Conservation (phyloP, 2,113 vertebrate species). For the Tenebrosternarchus preto region DNA sequence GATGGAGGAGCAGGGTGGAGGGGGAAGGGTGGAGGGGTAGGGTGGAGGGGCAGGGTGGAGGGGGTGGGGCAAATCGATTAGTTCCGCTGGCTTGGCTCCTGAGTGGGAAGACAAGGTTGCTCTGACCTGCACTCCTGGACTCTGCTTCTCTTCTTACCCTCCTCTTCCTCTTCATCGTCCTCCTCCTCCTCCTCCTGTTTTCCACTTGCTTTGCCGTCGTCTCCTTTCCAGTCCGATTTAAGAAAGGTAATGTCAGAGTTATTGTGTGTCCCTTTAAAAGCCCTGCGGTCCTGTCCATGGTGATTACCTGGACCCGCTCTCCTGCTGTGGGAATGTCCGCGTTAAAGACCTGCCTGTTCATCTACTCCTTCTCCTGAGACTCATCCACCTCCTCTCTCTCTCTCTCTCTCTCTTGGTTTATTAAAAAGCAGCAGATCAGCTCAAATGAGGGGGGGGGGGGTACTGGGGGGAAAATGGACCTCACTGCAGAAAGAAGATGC, state of each 20-base stretch:
- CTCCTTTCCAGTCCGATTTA: background rate
- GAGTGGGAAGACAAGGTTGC: constrained; percentile 59
- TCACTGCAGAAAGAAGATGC: no score
- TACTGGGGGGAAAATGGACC: no score
- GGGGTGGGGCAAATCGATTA: constrained; percentile 62
- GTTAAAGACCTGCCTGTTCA: no score
- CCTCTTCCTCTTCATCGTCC: constrained; percentile 2
- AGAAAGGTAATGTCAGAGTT: no score
- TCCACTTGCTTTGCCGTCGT: background rate
- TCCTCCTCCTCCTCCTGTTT: constrained; percentile 16
- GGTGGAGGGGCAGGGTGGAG: constrained; percentile 44
- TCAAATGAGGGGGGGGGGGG: background rate
- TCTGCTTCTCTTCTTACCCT: constrained; percentile 23
- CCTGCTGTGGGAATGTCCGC: no score
- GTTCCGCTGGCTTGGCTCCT: constrained; percentile 31
- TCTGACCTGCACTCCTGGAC: constrained; percentile 55
- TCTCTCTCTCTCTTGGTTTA: background rate
- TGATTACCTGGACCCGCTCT: no score
- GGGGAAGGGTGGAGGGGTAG: constrained; percentile 42
- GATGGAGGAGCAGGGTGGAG: constrained; percentile 33
- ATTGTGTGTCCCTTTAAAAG: no score
- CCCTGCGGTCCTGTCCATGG: no score
- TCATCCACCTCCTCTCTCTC: background rate
- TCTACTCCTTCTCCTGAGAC: background rate
- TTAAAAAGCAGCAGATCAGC: background rate